These are phyloP conservation scores for Tetramorium simillimum DNA, from an alignment of 1,140 invertebrate species.

Conservation along the genomic window DNA sequence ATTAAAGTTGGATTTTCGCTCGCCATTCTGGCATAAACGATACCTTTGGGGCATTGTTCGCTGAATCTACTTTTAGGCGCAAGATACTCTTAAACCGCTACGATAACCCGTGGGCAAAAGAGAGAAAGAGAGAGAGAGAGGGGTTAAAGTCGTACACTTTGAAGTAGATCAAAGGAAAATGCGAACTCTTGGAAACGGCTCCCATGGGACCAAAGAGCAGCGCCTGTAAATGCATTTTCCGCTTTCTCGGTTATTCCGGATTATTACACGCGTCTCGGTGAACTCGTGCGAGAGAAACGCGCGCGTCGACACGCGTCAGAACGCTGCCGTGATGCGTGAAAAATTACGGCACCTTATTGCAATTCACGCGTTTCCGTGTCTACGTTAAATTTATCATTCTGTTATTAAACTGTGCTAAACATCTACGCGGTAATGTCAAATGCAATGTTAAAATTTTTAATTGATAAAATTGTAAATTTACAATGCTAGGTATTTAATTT, in stretches of 20 bases:
- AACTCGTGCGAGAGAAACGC: slow-evolving; percentile 49
- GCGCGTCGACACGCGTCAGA: slow-evolving; percentile 7
- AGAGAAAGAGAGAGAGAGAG: background rate
- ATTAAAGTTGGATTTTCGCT: slow-evolving; percentile 53
- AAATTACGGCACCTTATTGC: background rate
- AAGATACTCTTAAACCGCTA: slow-evolving; percentile 47
- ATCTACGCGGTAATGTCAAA: background rate
- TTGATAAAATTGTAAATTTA: background rate
- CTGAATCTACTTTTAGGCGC: slow-evolving; percentile 52
- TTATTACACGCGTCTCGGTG: slow-evolving; percentile 52
- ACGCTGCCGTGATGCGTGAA: background rate
- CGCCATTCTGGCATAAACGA: slow-evolving; percentile 49
- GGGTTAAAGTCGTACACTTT: slow-evolving; percentile 46
- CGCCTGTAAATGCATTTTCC: slow-evolving; percentile 61
- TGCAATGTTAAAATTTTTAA: background rate
- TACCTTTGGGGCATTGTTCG: slow-evolving; percentile 43
- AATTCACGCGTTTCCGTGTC: background rate
- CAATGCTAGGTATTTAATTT: background rate
- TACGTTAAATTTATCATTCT: background rate
- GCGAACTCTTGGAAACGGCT: slow-evolving; percentile 59
- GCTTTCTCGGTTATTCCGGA: slow-evolving; percentile 54
- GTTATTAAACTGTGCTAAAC: background rate
- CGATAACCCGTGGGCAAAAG: slow-evolving; percentile 29
- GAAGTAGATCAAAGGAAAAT: slow-evolving; percentile 62
- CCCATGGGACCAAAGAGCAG: slow-evolving; percentile 61